Evolutionary conservation across 2,888 invertebrate species (phyloP).

Genomic region (Kuschelorhynchus macadamiae): DNA sequence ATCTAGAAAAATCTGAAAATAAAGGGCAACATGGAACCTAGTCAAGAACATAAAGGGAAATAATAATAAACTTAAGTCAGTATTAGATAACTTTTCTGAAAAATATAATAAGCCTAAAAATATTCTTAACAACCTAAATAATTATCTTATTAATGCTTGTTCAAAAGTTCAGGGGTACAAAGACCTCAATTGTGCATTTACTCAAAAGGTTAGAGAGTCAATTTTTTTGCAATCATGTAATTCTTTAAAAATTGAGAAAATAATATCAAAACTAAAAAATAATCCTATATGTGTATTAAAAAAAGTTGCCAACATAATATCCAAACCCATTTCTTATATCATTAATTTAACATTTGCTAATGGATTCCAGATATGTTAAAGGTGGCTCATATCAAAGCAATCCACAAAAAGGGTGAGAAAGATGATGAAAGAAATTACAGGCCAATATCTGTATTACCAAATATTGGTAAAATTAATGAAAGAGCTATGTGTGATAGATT

Average conservation of each 20-base stretch:
- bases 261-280: not conserved
- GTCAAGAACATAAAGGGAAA: not conserved
- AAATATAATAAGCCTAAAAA: not conserved
- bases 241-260: not conserved
- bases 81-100: not conserved
- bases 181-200: not conserved
- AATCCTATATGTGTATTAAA: not conserved
- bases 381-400: too few species aligned
- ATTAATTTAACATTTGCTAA: not conserved
- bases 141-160: not conserved
- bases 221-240: not conserved
- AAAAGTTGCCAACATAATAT: not conserved
- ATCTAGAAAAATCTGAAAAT: not conserved
- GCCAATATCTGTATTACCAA: too few species aligned
- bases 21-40: not conserved
- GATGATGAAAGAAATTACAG: not conserved
- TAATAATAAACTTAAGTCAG: too few species aligned
- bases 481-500: too few species aligned
- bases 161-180: not conserved
- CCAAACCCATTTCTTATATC: too few species aligned
- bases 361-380: not conserved
- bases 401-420: not conserved
- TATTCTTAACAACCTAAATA: not conserved
- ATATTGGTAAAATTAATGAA: too few species aligned
- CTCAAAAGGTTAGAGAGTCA: not conserved